Percentiles rank a stretch among this genome's conserved stretches.
Conservation (phyloP, 2,797 vertebrate species). For the Petrocephalus schoutedeni region DNA sequence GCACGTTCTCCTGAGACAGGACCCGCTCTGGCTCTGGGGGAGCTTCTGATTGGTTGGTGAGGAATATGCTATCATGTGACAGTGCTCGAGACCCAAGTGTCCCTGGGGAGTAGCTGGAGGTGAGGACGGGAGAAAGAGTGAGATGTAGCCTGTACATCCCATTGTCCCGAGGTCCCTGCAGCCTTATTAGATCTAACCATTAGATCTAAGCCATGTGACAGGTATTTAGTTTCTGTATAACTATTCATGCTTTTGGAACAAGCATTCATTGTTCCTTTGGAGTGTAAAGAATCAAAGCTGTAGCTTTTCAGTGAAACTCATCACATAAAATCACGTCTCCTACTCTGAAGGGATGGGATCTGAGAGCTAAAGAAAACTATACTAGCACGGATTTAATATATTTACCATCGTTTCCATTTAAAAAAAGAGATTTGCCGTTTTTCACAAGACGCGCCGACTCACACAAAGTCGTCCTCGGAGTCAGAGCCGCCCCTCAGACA, state of each 20-base stretch:
- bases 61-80: constrained; percentile 83
- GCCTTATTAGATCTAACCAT: not conserved
- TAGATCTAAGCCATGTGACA: not conserved
- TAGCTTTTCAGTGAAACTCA: not conserved
- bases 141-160: constrained; percentile 23
- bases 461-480: constrained; percentile 74
- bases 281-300: not conserved
- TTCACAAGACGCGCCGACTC: constrained; percentile 38
- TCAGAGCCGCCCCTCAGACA: constrained; percentile 42
- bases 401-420: not conserved
- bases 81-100: constrained; percentile 71
- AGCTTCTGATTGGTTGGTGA: constrained; percentile 66
- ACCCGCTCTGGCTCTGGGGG: constrained; percentile 63
- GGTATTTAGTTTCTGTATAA: not conserved
- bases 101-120: constrained; percentile 58
- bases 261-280: not conserved
- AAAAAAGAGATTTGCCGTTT: not conserved
- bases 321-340: not conserved
- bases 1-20: constrained; percentile 77
- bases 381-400: not conserved
- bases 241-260: not conserved
- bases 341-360: not conserved
- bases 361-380: not conserved
- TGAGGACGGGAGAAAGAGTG: constrained; percentile 39
- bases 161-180: not conserved